Base-by-base conservation (phyloP, 2,113 vertebrate species). In the Gymnorhina tibicen region DNA sequence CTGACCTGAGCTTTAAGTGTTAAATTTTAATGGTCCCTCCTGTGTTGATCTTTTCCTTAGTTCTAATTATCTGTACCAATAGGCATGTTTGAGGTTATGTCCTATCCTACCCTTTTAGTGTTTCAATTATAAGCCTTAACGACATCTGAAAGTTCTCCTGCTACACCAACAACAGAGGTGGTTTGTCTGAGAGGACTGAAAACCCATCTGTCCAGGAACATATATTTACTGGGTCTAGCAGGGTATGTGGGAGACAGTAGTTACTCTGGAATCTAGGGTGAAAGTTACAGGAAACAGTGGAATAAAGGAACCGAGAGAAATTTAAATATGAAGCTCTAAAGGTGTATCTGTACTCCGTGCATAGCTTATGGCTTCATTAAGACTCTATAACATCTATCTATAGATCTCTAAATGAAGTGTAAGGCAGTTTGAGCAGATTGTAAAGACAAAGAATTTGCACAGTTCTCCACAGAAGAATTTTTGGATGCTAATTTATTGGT, bases 321-420 rank as follows among this genome's bases (percentile, higher is more conserved):
- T 50, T 79, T 46, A 46, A 85, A 7, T 42, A 18, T 6, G 30
- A 68, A 73, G 27, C 4, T 46, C 20, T 30, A 15, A 63, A 64
- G 12, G 11, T 13, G 39, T 10, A 52, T 66, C 18, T 2, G 4
- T 75, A 68, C 4, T 35, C 42, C 2, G 0, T 39, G 5, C 14
- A 32, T 13, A 52, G 19, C 1, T 78, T 58, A 85, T 17, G 10
- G 11, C 3, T 47, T 83, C 23, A 16, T 15, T 59, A 47, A 86
- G 18, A 30, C 12, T 66, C 42, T 28, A 49, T 28, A 55, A 26
- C 68, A 63, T 21, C 47, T 79, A 15, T 50, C 4, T 26, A 13
- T 39, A 28, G 20, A 23, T 35, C 19, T 80, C 27, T 39, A 52
- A 80, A 56, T 73, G 16, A 53, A 80, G 14, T 30, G 8, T 37